Evolutionary conservation across 2,797 vertebrate species (phyloP), one percentile per base, ranked within the genome.

Genomic region (Perodicticus potto): DNA sequence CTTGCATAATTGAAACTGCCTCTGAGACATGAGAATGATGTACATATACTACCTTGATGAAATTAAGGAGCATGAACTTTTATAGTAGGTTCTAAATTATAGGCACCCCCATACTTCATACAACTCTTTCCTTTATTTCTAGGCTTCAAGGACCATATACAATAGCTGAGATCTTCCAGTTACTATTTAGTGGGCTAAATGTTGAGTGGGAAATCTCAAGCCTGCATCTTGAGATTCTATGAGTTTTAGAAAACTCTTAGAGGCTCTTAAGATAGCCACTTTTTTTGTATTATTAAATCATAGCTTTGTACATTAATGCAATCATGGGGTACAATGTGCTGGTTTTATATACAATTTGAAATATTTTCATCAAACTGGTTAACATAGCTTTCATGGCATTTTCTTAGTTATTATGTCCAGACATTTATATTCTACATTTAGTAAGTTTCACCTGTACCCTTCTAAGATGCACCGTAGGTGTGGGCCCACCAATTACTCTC

Each of bases 141-240:
- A 22, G 45, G 32, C n/a, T 90, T 32, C 40, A 2, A 6, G 12
- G n/a, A 80, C 45, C 78, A 53, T 4, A 63, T 49, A 12, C 49
- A 49, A 49, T 49, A 77, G 32, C n/a, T 78, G n/a, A 86, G 10
- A 67, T 73, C 73, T 86, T 89, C 10, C 43, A 61, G 72, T 70
- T 22, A 16, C 37, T 93, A 19, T 45, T 72, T 78, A 82, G 13
- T 81, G 43, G 43, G 32, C 14, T 82, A 82, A 90, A 76, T 16
- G 34, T 49, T 72, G 73, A 72, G 23, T 76, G 29, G 49, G 37
- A 95, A 91, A 65, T 88, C 5, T 34, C 29, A 76, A 87, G 10
- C 32, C 23, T 92, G 34, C 22, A 80, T 93, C 55, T 93, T 96
- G 73, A 95, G 77, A 13, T 70, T 92, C 53, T 89, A 34, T 69